A percentile compares a stretch with the other conserved stretches of the same genome.
Evolutionary conservation across 2,113 vertebrate genomes (phyloP).

Genomic region (Marcusenius ussheri): DNA sequence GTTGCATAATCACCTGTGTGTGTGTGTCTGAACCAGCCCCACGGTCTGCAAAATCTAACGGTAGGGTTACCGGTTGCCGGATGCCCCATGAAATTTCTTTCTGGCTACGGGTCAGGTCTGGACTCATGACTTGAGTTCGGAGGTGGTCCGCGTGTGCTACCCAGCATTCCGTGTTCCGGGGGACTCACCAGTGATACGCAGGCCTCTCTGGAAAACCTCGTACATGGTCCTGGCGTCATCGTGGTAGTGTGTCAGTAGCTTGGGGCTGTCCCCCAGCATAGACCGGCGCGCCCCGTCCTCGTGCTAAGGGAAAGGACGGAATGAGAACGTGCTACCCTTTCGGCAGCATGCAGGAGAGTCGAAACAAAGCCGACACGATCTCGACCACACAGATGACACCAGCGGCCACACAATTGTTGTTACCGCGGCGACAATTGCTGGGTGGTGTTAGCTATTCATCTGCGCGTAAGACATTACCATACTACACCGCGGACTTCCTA

Average conservation of each 20-base stretch:
- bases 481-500: neutral
- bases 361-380: neutral
- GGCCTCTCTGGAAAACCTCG: constrained; percentile 86
- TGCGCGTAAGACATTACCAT: neutral
- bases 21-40: neutral
- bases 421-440: neutral
- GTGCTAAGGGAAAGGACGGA: constrained; percentile 37
- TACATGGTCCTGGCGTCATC: constrained; percentile 93
- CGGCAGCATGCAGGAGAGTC: neutral
- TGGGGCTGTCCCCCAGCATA: constrained; percentile 70
- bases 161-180: neutral
- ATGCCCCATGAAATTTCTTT: neutral
- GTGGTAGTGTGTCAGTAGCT: constrained; percentile 84
- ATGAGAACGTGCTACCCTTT: neutral
- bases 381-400: neutral
- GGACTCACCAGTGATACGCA: constrained; percentile 82
- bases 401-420: neutral
- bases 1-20: neutral
- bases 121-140: neutral
- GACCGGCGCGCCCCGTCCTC: constrained; percentile 74
- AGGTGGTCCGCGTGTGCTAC: neutral
- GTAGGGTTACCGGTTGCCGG: neutral
- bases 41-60: neutral
- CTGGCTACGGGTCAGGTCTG: neutral
- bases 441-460: neutral